Evolutionary conservation across 2,113 vertebrate species (phyloP).

Genomic region (Xyrauchen texanus): DNA sequence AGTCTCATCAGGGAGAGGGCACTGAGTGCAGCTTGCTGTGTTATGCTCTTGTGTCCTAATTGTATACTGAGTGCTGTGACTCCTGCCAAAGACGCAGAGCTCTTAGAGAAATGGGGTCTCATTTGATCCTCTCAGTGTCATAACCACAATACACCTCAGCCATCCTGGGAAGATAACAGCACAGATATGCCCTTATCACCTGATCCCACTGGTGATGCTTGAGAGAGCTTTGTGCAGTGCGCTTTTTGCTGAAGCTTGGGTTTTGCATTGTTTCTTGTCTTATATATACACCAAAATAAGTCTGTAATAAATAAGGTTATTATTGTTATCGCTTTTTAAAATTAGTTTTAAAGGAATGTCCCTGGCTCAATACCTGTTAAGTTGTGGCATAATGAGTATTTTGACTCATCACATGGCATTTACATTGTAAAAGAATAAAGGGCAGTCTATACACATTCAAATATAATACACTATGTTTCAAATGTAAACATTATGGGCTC

Average conservation of each 20-base stretch:
- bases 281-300: not conserved
- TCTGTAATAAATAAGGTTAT: too few species aligned
- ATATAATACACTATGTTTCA: too few species aligned
- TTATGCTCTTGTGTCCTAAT: constrained; percentile 29
- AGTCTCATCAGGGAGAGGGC: constrained; percentile 4
- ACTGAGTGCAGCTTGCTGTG: not conserved
- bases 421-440: too few species aligned
- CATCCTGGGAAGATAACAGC: not conserved
- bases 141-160: not conserved
- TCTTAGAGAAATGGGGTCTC: constrained; percentile 12
- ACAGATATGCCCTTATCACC: constrained; percentile 19
- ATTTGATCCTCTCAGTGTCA: constrained; percentile 14
- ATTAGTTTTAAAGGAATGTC: too few species aligned
- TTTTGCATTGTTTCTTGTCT: constrained; percentile 5
- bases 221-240: not conserved
- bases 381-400: too few species aligned
- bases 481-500: too few species aligned
- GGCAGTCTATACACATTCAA: too few species aligned
- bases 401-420: too few species aligned
- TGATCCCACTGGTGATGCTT: constrained; percentile 13
- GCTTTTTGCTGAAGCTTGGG: not conserved
- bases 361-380: too few species aligned
- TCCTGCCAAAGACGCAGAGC: constrained; percentile 5
- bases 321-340: too few species aligned
- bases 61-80: constrained; percentile 29